Evolutionary conservation across 2,888 invertebrate species (phyloP).

Genomic region (Limnephilus rhombicus): DNA sequence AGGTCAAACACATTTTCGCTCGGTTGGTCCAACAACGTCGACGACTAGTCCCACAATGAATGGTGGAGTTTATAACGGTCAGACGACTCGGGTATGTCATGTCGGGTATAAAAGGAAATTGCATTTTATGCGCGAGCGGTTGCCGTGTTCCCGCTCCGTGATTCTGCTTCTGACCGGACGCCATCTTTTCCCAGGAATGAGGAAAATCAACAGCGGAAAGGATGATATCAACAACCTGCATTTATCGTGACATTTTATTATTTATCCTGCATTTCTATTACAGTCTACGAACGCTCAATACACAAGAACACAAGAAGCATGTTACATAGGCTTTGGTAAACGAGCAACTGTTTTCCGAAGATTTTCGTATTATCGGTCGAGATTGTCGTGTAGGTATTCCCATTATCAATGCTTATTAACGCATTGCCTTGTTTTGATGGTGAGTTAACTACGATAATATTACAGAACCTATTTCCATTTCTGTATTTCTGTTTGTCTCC

Average conservation of each 20-base stretch:
- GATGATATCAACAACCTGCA: background rate
- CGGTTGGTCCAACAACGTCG: background rate
- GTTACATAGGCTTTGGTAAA: too few relatives aligned
- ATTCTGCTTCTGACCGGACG: slow-evolving; percentile 32
- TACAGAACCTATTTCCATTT: too few relatives aligned
- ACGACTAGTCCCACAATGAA: background rate
- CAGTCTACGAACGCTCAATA: background rate
- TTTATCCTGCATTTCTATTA: background rate
- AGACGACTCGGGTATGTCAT: slow-evolving; percentile 36
- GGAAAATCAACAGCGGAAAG: background rate
- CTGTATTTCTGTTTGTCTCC: too few relatives aligned
- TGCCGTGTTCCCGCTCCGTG: slow-evolving; percentile 29
- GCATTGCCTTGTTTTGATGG: too few relatives aligned
- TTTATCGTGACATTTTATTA: background rate
- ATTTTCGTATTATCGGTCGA: too few relatives aligned
- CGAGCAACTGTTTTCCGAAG: too few relatives aligned
- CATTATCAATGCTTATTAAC: too few relatives aligned
- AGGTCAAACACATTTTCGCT: background rate
- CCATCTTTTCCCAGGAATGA: slow-evolving; percentile 6
- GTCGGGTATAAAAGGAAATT: slow-evolving; percentile 64
- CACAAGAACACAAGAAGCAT: too few relatives aligned
- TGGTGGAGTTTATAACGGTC: background rate
- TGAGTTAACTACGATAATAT: too few relatives aligned
- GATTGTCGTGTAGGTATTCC: too few relatives aligned
- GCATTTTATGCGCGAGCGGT: slow-evolving; percentile 63